Base-by-base conservation (phyloP, 2,113 vertebrate species). In the Pelecanoides urinatrix region DNA sequence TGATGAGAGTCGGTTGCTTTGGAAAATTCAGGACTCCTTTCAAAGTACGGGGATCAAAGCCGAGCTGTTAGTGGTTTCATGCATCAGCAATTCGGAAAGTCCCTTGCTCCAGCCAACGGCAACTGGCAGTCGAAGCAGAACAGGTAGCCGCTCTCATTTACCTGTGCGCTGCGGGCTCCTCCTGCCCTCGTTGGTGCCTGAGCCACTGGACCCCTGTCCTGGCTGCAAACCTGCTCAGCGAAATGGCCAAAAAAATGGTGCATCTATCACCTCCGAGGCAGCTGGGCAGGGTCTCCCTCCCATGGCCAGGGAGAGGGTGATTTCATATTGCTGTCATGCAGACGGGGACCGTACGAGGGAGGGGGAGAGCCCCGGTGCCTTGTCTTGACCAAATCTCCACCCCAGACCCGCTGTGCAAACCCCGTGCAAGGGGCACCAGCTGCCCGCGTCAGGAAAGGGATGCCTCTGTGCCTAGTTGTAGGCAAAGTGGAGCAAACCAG, bases 291-390 rank as follows among this genome's bases (percentile, higher is more conserved):
- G 16, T 68, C 25, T 52, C 10, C 18, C 47, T 71, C 17, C 4
- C 4, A 4, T 1, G 12, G 32, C 49, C 26, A 2, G 17, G 53
- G 25, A 65, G 29, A 44, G 25, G 29, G 10, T 21, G 59, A 20
- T 61, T 52, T 40, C 50, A 21, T 18, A 18, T 16, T 1, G 0
- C 34, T 0, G 0, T 42, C 40, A 2, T 1, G 15, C 25, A 23
- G 21, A 25, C 0, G 0, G 44, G 32, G 12, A 29, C 30, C 1
- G 1, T 14, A 16, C 1, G 0, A 61, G 34, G 42, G 26, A 59
- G 44, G 10, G 15, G 50, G 14, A 90, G 59, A 70, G 21, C 27
- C 21, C 26, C 4, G 2, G 10, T 30, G 40, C 70, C 13, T 49
- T 18, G 8, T 52, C 55, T n/a, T 1, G 0, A 68, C 36, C 45